Evolutionary conservation across 2,113 vertebrate species (phyloP).

Genomic region (Megaptera novaeangliae): DNA sequence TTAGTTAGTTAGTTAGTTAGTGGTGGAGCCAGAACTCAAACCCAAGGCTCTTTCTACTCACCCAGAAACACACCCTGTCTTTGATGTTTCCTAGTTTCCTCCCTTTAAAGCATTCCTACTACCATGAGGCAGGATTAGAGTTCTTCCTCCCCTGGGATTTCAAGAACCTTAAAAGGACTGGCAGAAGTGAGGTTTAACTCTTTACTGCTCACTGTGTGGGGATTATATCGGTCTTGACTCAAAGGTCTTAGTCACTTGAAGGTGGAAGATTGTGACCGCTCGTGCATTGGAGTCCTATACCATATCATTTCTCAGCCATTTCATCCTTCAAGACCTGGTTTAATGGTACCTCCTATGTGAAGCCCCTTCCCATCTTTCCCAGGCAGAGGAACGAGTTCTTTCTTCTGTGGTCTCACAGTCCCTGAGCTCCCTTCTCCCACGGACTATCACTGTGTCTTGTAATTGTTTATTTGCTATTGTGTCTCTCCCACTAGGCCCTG

Average conservation of each 20-base stretch:
- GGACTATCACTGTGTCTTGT: neutral
- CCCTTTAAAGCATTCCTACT: constrained; percentile 73
- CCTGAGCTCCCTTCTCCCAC: neutral
- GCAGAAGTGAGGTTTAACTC: constrained; percentile 63
- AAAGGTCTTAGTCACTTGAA: neutral
- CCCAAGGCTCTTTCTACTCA: constrained; percentile 40
- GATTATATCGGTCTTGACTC: neutral
- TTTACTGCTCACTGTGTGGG: neutral
- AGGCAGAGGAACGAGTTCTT: neutral
- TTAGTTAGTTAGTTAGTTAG: neutral
- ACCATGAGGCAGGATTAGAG: constrained; percentile 62
- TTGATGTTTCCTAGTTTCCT: constrained; percentile 74
- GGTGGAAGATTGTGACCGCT: neutral
- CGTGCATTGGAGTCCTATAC: neutral
- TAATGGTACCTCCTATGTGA: neutral
- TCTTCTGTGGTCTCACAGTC: neutral
- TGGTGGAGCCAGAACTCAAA: constrained; percentile 44
- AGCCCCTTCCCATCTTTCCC: neutral
- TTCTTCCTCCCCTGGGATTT: constrained; percentile 71
- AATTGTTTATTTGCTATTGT: neutral
- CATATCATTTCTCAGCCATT: neutral
- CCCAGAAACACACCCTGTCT: constrained; percentile 69
- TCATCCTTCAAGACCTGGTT: neutral
- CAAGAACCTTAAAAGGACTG: constrained; percentile 66
- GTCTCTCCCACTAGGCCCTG: neutral